Conservation (phyloP, 1,140 invertebrate genomes). For the Harlomillsia oculata region DNA sequence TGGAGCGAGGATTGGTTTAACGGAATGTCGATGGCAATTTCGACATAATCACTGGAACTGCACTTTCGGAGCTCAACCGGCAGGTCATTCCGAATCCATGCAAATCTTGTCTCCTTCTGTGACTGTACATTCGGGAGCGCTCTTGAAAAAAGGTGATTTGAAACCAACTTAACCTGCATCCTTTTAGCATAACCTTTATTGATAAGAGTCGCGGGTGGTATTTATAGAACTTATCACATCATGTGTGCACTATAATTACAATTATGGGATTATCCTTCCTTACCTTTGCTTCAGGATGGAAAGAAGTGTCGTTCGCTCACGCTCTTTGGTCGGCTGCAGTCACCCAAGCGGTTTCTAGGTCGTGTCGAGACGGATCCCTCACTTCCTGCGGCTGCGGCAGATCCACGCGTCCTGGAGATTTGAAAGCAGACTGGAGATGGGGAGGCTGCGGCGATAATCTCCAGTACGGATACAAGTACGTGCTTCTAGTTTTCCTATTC, state of each 20-base stretch:
- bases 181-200: background rate
- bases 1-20: slow-evolving; percentile 25
- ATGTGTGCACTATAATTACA: background rate
- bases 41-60: slow-evolving; percentile 34
- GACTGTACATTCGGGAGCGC: background rate
- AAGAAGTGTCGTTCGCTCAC: slow-evolving; percentile 81
- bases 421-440: slow-evolving; percentile 87
- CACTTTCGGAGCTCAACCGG: slow-evolving; percentile 10
- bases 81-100: background rate
- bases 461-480: slow-evolving; percentile 87
- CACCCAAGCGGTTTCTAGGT: slow-evolving; percentile 69
- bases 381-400: slow-evolving; percentile 78
- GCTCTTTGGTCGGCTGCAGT: slow-evolving; percentile 81
- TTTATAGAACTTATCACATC: background rate
- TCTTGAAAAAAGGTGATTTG: background rate
- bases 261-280: too few species aligned
- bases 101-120: too few species aligned
- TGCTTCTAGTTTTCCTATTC: slow-evolving; percentile 28
- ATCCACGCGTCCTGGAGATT: slow-evolving; percentile 61
- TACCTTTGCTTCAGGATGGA: too few species aligned
- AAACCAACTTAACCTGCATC: background rate
- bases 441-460: slow-evolving; percentile 94
- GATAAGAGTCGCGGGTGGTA: background rate
- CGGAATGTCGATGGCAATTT: slow-evolving; percentile 32
- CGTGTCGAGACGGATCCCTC: slow-evolving; percentile 79